phyloP scores from a whole-genome alignment of 2,888 invertebrate genomes.

The Listrodromus nycthemerus region DNA sequence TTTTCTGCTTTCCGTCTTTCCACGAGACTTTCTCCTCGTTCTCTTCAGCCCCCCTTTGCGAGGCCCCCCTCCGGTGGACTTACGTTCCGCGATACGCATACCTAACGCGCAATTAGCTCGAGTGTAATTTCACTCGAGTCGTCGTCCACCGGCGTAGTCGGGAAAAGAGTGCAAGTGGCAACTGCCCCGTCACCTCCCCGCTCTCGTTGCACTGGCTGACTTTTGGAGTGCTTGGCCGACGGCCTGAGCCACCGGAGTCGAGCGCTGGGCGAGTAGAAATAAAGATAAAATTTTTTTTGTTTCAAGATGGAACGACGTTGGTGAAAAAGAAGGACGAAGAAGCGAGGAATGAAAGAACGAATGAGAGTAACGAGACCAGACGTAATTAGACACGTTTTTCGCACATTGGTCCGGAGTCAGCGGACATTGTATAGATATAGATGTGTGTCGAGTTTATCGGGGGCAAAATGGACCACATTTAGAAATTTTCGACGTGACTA shows the following conservation, averaged over 20 bases:
- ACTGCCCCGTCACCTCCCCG: not conserved
- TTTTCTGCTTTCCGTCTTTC: not conserved
- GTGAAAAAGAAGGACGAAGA: not conserved
- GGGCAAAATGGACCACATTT: not conserved
- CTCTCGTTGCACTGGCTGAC: not conserved
- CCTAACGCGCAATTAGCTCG: slow-evolving; percentile 74
- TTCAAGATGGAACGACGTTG: slow-evolving; percentile 5
- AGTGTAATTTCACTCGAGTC: slow-evolving; percentile 73
- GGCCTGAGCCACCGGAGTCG: slow-evolving; percentile 29
- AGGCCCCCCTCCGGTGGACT: slow-evolving; percentile 4
- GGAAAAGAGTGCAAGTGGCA: slow-evolving; percentile 31
- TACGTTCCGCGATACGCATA: slow-evolving; percentile 67
- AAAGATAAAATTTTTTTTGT: slow-evolving; percentile 34
- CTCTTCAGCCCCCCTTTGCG: not conserved
- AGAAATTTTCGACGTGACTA: not conserved
- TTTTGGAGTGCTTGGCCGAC: slow-evolving; percentile 19
- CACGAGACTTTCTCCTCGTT: slow-evolving; percentile 3
- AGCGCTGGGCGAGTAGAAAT: slow-evolving; percentile 22
- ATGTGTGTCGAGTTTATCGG: not conserved
- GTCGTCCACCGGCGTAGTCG: slow-evolving; percentile 23
- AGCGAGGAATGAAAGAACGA: slow-evolving; percentile 21
- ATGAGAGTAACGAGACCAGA: slow-evolving; percentile 40
- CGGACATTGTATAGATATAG: not conserved
- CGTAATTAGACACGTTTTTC: slow-evolving; percentile 42
- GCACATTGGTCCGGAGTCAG: not conserved